A percentile compares a stretch with the other conserved stretches of the same genome.
Evolutionary conservation across 2,113 vertebrate genomes (phyloP).

Genomic region (Gasterosteus aculeatus): DNA sequence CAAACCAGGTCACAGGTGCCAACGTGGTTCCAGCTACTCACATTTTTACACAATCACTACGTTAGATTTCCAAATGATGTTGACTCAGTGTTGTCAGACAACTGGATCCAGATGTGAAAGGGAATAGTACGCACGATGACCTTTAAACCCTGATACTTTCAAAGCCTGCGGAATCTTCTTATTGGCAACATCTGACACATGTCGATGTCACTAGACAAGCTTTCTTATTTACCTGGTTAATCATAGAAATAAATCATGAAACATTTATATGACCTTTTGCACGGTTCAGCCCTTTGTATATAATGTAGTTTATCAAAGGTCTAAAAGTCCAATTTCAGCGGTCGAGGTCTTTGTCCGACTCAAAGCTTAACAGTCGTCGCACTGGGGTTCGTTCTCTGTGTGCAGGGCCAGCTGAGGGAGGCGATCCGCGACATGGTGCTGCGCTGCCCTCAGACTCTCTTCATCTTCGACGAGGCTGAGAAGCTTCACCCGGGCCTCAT

Average conservation of each 20-base stretch:
- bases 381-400: neutral
- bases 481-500: slow-evolving; percentile 90
- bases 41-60: slow-evolving; percentile 34
- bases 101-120: slow-evolving; percentile 7
- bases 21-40: neutral
- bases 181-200: neutral
- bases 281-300: neutral
- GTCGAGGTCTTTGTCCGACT: neutral
- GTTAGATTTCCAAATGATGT: slow-evolving; percentile 38
- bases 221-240: neutral
- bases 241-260: neutral
- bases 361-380: neutral
- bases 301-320: neutral
- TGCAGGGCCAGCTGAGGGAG: slow-evolving; percentile 85
- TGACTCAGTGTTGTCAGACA: slow-evolving; percentile 37
- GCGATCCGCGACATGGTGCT: slow-evolving; percentile 83
- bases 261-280: neutral
- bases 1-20: neutral
- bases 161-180: neutral
- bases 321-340: neutral
- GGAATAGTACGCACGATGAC: slow-evolving; percentile 1
- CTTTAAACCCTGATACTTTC: slow-evolving; percentile 9
- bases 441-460: slow-evolving; percentile 87
- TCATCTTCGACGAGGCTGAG: slow-evolving; percentile 95
- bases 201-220: neutral